phyloP scores from a whole-genome alignment of 2,888 invertebrate species.

The Portevinia maculata region DNA sequence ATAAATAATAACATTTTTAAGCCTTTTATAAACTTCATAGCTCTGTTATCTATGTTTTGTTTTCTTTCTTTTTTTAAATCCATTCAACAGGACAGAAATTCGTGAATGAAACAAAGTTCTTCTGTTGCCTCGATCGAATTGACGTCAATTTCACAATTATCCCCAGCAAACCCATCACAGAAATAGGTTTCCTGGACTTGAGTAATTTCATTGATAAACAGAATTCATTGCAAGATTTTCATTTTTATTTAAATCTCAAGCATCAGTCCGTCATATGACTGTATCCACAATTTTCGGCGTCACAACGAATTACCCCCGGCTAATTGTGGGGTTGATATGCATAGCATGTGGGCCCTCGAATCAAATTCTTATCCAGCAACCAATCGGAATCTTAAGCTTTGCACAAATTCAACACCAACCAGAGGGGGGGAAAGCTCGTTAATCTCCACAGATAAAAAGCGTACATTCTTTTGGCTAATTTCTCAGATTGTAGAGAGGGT shows the following conservation, averaged over 20 bases:
- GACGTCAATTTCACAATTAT: constrained; percentile 30
- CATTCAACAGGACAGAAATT: too few relatives aligned
- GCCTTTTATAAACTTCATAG: too few relatives aligned
- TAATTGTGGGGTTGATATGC: constrained; percentile 24
- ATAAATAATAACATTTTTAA: too few relatives aligned
- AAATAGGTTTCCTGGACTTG: constrained; percentile 26
- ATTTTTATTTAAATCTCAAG: constrained; percentile 3
- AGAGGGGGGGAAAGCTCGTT: constrained; percentile 47
- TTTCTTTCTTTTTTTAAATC: neutral
- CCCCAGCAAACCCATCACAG: constrained; percentile 12
- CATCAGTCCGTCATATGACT: constrained; percentile 27
- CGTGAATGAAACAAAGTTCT: constrained; percentile 24
- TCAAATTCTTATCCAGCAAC: constrained; percentile 22
- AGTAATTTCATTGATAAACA: constrained; percentile 5
- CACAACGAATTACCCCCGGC: constrained; percentile 30
- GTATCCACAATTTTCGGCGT: constrained; percentile 9
- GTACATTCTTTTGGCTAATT: constrained; percentile 50
- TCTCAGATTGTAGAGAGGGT: constrained; percentile 59
- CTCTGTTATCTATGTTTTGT: neutral
- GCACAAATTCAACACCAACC: constrained; percentile 1
- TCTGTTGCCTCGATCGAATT: neutral
- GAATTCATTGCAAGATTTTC: too few relatives aligned
- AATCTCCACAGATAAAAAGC: constrained; percentile 41
- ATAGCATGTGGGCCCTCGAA: constrained; percentile 24
- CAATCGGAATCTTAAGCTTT: constrained; percentile 57